A percentile compares a stretch with the other conserved stretches of the same genome.
phyloP scores from a whole-genome alignment of 2,797 vertebrate species.

The Sebastes trivittatus region DNA sequence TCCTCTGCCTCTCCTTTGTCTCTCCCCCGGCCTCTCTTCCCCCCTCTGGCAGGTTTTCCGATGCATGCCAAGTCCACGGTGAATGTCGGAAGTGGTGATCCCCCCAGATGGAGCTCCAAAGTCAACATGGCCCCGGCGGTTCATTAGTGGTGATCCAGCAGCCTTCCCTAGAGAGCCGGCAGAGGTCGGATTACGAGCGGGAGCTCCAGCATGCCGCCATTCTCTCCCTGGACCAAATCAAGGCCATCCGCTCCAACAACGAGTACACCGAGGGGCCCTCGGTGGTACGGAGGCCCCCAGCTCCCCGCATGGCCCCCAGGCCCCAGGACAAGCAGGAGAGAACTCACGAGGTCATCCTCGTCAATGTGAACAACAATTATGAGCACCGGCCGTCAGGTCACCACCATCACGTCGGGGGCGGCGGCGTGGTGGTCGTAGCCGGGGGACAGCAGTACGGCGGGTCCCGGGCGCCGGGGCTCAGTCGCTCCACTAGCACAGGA shows the following conservation, averaged over 20 bases:
- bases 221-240: conserved; percentile 98
- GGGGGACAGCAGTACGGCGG: conserved; percentile 67
- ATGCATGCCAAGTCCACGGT: conserved; percentile 93
- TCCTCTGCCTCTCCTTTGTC: conserved; percentile 56
- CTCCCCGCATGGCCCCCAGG: conserved; percentile 82
- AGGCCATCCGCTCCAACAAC: conserved; percentile 93
- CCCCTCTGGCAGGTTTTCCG: conserved; percentile 87
- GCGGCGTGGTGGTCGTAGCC: conserved; percentile 55
- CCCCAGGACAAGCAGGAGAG: conserved; percentile 91
- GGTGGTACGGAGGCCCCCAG: conserved; percentile 82
- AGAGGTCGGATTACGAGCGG: conserved; percentile 89
- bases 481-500: conserved; percentile 93
- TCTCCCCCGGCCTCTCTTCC: conserved; percentile 28
- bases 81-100: conserved; percentile 92
- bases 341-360: conserved; percentile 93
- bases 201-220: conserved; percentile 88
- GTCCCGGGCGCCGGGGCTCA: conserved; percentile 85
- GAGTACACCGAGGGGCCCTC: conserved; percentile 96
- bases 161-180: conserved; percentile 88
- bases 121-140: conserved; percentile 90
- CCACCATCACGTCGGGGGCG: conserved; percentile 62
- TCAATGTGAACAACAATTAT: conserved; percentile 95
- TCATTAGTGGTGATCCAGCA: conserved; percentile 92
- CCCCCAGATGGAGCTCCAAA: conserved; percentile 96
- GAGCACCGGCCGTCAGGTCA: conserved; percentile 81